These are phyloP conservation scores for Mastigias papua DNA, from an alignment of 30 jellyfish, hydroid and myxozoan genomes.

Conservation along the genomic window DNA sequence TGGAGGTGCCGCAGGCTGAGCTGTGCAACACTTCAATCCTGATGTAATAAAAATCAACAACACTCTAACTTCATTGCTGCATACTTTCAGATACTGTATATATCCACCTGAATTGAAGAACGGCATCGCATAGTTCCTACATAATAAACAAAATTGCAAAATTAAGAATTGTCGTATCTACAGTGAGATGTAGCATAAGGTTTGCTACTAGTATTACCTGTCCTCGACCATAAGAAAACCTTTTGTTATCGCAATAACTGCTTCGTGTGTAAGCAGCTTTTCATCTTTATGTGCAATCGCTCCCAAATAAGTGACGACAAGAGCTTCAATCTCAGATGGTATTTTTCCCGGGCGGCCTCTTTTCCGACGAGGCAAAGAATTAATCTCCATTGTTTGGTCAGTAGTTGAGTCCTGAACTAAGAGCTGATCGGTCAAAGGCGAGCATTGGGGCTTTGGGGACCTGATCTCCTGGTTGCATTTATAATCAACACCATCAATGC, in stretches of 20 bases:
- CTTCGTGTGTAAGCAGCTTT: slow-evolving; percentile 31
- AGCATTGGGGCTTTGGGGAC: background rate
- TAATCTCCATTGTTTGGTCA: slow-evolving; percentile 6
- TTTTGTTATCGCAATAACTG: slow-evolving; percentile 57
- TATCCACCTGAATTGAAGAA: too few relatives aligned
- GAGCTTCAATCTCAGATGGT: slow-evolving; percentile 16
- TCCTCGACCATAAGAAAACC: slow-evolving; percentile 50
- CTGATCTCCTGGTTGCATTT: background rate
- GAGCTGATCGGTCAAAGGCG: background rate
- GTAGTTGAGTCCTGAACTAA: background rate
- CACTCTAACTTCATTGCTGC: too few relatives aligned
- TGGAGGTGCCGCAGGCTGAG: too few relatives aligned
- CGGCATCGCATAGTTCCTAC: too few relatives aligned
- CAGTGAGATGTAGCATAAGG: too few relatives aligned
- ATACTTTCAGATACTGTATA: too few relatives aligned
- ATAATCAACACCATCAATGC: background rate
- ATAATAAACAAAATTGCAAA: too few relatives aligned
- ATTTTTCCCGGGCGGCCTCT: slow-evolving; percentile 48
- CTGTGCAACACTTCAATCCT: too few relatives aligned
- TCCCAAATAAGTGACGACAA: slow-evolving; percentile 35
- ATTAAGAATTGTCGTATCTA: too few relatives aligned
- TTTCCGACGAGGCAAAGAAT: slow-evolving; percentile 38
- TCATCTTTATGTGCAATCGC: slow-evolving; percentile 52
- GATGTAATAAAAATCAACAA: too few relatives aligned
- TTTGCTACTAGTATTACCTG: slow-evolving; percentile 49